Conservation (phyloP, 2,797 vertebrate genomes). For the Mus caroli region DNA sequence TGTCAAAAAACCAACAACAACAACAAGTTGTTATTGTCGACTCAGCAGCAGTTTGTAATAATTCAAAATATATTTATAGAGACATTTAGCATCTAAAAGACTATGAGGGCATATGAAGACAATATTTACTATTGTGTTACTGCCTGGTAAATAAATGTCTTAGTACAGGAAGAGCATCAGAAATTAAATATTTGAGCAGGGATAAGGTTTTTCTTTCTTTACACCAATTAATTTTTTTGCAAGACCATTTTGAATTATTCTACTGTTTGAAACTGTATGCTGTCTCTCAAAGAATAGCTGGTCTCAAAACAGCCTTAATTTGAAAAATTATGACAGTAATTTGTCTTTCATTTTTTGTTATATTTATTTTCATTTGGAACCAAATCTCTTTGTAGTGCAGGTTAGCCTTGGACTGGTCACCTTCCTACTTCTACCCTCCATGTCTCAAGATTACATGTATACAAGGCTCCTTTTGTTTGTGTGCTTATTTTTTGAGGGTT, state of each 20-base stretch:
- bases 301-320: neutral
- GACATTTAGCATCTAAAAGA: neutral
- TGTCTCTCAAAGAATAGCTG: neutral
- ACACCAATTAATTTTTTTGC: neutral
- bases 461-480: neutral
- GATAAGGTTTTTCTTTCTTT: neutral
- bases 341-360: neutral
- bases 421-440: neutral
- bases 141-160: neutral
- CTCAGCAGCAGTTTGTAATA: slow-evolving; percentile 31
- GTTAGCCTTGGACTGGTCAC: neutral
- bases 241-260: slow-evolving; percentile 6
- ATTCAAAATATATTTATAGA: slow-evolving; percentile 34
- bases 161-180: neutral
- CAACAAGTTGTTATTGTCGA: neutral
- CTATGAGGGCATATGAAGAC: neutral
- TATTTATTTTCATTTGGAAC: neutral
- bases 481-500: neutral
- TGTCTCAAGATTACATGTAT: neutral
- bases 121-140: neutral
- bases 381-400: neutral
- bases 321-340: neutral
- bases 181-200: neutral
- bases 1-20: neutral
- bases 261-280: neutral